A percentile compares a stretch with the other conserved stretches of the same genome.
These are phyloP conservation scores for Rhagoletis pomonella DNA, from an alignment of 1,140 invertebrate species.

Conservation along the genomic window DNA sequence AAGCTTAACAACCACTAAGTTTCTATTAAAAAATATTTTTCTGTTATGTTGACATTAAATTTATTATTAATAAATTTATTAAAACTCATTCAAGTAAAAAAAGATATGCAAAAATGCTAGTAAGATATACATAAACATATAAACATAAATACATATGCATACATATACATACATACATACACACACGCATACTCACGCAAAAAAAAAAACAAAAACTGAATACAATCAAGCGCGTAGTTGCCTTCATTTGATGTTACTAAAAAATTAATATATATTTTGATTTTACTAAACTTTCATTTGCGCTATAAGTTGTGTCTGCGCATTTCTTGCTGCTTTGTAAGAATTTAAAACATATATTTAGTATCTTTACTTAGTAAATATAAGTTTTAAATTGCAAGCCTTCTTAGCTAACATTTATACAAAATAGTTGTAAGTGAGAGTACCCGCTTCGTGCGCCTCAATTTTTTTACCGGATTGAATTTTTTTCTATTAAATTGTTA, in stretches of 20 bases:
- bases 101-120: background rate
- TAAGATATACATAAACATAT: background rate
- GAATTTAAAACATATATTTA: background rate
- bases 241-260: constrained; percentile 13
- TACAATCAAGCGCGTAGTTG: constrained; percentile 12
- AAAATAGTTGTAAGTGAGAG: background rate
- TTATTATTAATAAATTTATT: background rate
- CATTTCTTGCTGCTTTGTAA: too few relatives aligned
- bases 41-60: background rate
- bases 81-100: background rate
- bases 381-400: background rate
- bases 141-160: background rate
- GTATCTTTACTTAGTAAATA: background rate
- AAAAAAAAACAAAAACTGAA: background rate
- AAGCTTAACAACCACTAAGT: constrained; percentile 2
- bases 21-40: constrained; percentile 19
- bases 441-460: background rate
- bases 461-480: background rate
- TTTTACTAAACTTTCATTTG: background rate
- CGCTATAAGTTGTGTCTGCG: background rate
- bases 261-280: background rate
- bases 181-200: background rate
- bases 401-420: background rate
- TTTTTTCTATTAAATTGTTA: background rate
- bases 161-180: background rate